Evolutionary conservation across 2,113 vertebrate genomes (phyloP), one percentile per base, ranked within the genome.

Genomic region (Thamnaconus septentrionalis): DNA sequence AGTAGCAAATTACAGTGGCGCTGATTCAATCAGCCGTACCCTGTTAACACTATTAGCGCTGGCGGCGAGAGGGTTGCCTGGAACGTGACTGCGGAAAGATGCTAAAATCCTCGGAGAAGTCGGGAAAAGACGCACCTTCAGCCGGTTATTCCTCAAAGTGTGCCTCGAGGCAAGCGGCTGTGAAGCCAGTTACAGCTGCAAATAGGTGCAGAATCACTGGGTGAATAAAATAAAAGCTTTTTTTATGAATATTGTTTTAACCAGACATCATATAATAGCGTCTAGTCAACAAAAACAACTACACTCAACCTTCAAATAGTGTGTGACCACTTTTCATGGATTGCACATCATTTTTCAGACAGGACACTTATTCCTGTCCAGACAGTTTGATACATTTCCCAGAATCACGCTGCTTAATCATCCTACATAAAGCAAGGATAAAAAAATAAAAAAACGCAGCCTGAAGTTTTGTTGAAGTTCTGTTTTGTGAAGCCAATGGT

Each of bases 181-280:
- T 41, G 44, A 50, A 59, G 70, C 73, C 63, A 66, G 66, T 69
- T 69, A 81, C n/a, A 47, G 43, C 53, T 61, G 44, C 69, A 76
- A 66, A 75, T 75, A 71, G 68, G 50, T 69, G 48, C 41, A 59
- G 60, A 50, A 59, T 71, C 5, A 63, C 68, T 67, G 56, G 55
- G 31, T 60, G 64, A 68, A 73, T 71, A 18, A 51, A 56, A 72
- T 1, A 12, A 5, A 47, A 31, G 18, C 12, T 7, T 7, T 74
- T 81, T 69, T 49, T 47, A 69, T 75, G 49, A 77, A 63, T 52
- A 71, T 62, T 66, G 41, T 53, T 64, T 53, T 50, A 64, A 81
- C 71, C 62, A 48, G 66, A 18, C 53, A 69, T 76, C 44, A 11
- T 70, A 69, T 31, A 31, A 31, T 31, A 31, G 18, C 18, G 18